These are phyloP conservation scores for crab-eating macaque (Macaca fascicularis) DNA, from an alignment of 2,113 vertebrate genomes.

Conservation along the genomic window T2T-MFA8v1.1 NC_088385.1:137546001-137546500, in stretches of 20 bases:
- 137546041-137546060: neutral
- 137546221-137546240: rapidly evolving
- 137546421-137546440: neutral
- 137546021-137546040: neutral
- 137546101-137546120: neutral
- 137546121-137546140: no score
- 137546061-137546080: neutral
- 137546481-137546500: neutral
- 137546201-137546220: neutral
- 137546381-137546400: neutral
- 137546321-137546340: rapidly evolving
- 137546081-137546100: rapidly evolving
- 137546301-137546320: neutral
- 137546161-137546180: rapidly evolving
- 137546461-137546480: no score
- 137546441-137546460: no score
- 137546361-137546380: rapidly evolving
- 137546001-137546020: neutral
- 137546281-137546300: neutral
- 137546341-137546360: neutral
- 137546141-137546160: neutral
- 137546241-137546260: rapidly evolving
- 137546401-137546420: neutral
- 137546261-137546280: rapidly evolving
- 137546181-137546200: rapidly evolving